Base-by-base conservation (phyloP, 2,888 invertebrate genomes). In the Oscheius sp. region DNA sequence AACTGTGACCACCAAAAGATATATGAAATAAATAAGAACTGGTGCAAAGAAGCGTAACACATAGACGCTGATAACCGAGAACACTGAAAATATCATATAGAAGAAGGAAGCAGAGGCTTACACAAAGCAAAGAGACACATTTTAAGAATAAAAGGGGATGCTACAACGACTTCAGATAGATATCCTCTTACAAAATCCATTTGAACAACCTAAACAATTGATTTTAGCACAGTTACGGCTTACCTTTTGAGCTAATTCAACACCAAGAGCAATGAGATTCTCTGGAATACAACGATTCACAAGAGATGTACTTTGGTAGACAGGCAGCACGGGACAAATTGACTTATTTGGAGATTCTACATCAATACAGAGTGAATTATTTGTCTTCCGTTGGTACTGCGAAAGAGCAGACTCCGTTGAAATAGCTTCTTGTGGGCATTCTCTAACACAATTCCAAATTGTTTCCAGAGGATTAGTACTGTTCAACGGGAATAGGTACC, bases 271-370 rank as follows among this genome's bases (percentile, higher is more conserved):
- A 16, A 64, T 27, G 45, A 72, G 27, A 25, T 72, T 64, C n/a
- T 72, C 72, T 25, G 72, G 72, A 43, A 72, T 66, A 53, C 72
- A 72, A 7, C 72, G 72, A 43, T 66, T 52, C 13, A 72, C 29
- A 21, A 72, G 46, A 9, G 53, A 29, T 21, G 56, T n/a, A 53
- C 72, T 72, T 27, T 66, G 52, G n/a, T 46, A 27, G 23, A 72
- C 58, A 2, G 72, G 72, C 1, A 72, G 56, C 23, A 55, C 52
- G 2, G 72, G 72, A 66, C 72, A 72, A 21, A 63, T 25, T 18
- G 49, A 16, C 35, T 16, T 21, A 13, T 25, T 27, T 6, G 18
- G 25, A n/a, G 18, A 21, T n/a, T 58, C 58, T 9, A 49, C 2
- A 18, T 58, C 69, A 6, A 49, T 2, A 43, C 69, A 69, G 5